Evolutionary conservation across 1,140 invertebrate genomes (phyloP).

Genomic region (Drosophila kurseongensis): DNA sequence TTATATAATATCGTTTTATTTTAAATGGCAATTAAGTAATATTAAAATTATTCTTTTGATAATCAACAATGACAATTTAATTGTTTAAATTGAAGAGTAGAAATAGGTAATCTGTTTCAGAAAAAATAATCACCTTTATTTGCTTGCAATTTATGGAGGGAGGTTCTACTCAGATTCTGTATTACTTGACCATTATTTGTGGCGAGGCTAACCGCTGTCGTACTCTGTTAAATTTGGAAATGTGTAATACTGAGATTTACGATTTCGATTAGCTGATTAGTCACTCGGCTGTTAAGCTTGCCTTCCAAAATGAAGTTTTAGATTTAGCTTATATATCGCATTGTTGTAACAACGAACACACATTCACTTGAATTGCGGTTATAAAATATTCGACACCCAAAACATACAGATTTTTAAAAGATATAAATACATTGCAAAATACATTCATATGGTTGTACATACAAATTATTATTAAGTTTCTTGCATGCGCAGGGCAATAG

Average conservation of each 20-base stretch:
- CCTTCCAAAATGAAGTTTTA: constrained; percentile 36
- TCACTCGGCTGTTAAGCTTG: constrained; percentile 5
- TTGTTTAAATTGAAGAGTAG: constrained; percentile 80
- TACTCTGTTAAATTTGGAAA: constrained; percentile 19
- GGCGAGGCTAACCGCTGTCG: constrained; percentile 35
- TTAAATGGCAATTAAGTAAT: constrained; percentile 78
- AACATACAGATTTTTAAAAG: constrained; percentile 79
- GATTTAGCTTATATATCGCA: constrained; percentile 43
- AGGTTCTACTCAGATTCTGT: constrained; percentile 63
- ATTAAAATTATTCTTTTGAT: constrained; percentile 79
- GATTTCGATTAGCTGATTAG: constrained; percentile 4
- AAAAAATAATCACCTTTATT: constrained; percentile 75
- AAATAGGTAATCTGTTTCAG: constrained; percentile 73
- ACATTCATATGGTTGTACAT: constrained; percentile 42
- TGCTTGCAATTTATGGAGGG: constrained; percentile 68
- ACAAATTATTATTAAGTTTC: constrained; percentile 54
- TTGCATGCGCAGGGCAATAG: constrained; percentile 56
- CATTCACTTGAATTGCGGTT: constrained; percentile 59
- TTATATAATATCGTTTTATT: constrained; percentile 69
- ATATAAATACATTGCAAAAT: constrained; percentile 62
- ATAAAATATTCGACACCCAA: constrained; percentile 76
- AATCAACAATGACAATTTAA: constrained; percentile 83
- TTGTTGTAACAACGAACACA: constrained; percentile 67
- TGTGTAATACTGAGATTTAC: constrained; percentile 37
- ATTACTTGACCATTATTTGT: constrained; percentile 59